Base-by-base conservation (phyloP, 2,888 invertebrate species). In the Nipponacmea schrenckii region DNA sequence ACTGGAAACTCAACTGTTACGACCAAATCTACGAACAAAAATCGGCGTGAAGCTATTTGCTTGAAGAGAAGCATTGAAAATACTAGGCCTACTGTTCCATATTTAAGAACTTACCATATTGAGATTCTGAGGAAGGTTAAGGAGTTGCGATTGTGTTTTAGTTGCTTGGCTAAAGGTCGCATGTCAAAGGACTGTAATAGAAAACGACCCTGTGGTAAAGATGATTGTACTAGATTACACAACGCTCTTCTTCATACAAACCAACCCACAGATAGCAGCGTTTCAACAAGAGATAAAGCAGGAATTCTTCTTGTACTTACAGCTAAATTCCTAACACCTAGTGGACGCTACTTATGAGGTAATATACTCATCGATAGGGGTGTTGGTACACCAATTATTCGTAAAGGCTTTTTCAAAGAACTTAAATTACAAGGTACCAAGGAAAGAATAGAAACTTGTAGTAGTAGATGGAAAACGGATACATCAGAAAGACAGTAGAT, bases 331-430 rank as follows among this genome's bases (percentile, higher is more conserved):
- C 64, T 64, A 45, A 24, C 46, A 8, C 27, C 45, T 12, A 65
- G 65, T 48, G 70, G 70, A 14, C 45, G 63, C 27, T n/a, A 24
- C 26, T 64, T 46, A 17, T 45, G 64, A 48, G 69, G 70, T n/a
- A 65, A 70, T 48, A 50, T 70, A 5, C 45, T 70, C 20, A 65
- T 70, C 24, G 70, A 70, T 46, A 64, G 70, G 27, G 70, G 70
- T 17, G 70, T 65, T 3, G 70, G 65, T 17, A 70, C 70, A 4
- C 44, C 70, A 12, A 45, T 70, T 46, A 70, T 70, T 12, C 12
- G 27, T 46, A 31, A n/a, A n/a, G n/a, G n/a, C n/a, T n/a, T n/a
- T 70, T 70, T 50, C 65, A 65, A 2, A 70, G 20, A 48, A 0
- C 31, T 39, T 66, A n/a, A n/a, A n/a, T n/a, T n/a, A n/a, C n/a